Evolutionary conservation across 2,888 invertebrate genomes (phyloP), one percentile per base, ranked within the genome.

Genomic region (Netelia inedita): DNA sequence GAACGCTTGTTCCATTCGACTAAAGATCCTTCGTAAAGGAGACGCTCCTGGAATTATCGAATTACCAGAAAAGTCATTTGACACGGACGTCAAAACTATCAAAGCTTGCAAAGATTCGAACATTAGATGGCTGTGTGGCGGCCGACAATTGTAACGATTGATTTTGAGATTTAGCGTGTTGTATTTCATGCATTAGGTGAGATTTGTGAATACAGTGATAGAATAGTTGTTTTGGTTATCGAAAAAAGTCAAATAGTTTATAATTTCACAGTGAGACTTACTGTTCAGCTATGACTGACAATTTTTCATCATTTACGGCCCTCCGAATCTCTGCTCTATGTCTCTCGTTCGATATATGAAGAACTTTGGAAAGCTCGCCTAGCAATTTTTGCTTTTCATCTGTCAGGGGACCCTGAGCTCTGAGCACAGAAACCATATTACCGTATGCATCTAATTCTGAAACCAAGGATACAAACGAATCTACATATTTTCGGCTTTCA

Each of bases 391-490:
- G 96, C 95, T 98, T 98, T 92, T 97, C 97, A 91, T 96, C 96
- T 93, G 96, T 97, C 84, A 98, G 95, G 91, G 97, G 96, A 88
- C 98, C 98, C 95, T 98, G 98, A 90, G 98, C 98, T 94, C 98
- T 96, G 93, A 98, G 96, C 90, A 98, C 98, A 92, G 97, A 97
- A 83, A 98, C 96, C 94, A 98, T 96, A 94, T 96, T 96, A 91
- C 97, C 96, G 95, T 98, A 98, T 88, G 98, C 98, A 94, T 98
- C 98, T 93, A 98, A 94, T 95, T 98, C 98, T 98, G 94, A 79
- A 95, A 95, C 23, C 9, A 73, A 73, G 11, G n/a, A 69, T 3
- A 53, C 16, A 57, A 57, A 19, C 6, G 50, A 1, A 16, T 73
- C 16, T 41, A 23, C 23, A 23, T 23, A 23, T 23, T 23, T 23